Evolutionary conservation across 2,888 invertebrate genomes (phyloP).

Genomic region (Sacculina carcini): DNA sequence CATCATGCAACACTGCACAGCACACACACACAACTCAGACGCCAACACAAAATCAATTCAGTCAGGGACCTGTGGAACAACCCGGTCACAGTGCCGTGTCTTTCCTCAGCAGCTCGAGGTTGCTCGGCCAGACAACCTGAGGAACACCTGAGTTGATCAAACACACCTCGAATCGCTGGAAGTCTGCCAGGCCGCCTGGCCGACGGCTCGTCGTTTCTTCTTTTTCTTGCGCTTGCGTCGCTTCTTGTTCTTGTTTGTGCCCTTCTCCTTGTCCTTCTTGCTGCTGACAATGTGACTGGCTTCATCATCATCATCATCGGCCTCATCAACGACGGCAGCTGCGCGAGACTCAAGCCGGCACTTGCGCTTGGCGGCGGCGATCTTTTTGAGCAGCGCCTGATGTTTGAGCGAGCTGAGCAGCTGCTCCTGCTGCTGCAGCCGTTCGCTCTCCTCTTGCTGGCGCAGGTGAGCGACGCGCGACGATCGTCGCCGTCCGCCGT

Average conservation of each 20-base stretch:
- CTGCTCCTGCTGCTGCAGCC: slow-evolving; percentile 45
- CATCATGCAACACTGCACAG: too few relatives aligned
- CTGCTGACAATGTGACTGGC: slow-evolving; percentile 13
- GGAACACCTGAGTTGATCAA: too few relatives aligned
- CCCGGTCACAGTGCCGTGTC: too few relatives aligned
- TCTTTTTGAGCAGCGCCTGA: slow-evolving; percentile 19
- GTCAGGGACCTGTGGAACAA: too few relatives aligned
- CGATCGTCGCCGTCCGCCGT: slow-evolving; percentile 44
- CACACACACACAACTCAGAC: too few relatives aligned
- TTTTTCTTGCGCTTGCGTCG: slow-evolving; percentile 18
- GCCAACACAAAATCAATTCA: too few relatives aligned
- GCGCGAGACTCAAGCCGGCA: slow-evolving; percentile 10
- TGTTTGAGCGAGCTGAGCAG: slow-evolving; percentile 36
- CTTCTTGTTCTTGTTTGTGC: slow-evolving; percentile 7
- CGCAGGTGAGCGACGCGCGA: slow-evolving; percentile 63
- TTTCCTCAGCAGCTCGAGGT: too few relatives aligned
- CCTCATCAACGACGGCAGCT: too few relatives aligned
- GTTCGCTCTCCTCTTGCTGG: slow-evolving; percentile 57
- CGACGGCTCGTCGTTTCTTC: slow-evolving; percentile 6
- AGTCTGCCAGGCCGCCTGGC: too few relatives aligned
- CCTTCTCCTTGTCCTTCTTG: not conserved
- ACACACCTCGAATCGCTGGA: too few relatives aligned
- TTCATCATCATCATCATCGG: slow-evolving; percentile 16
- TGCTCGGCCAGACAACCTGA: too few relatives aligned
- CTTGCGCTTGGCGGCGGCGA: slow-evolving; percentile 15